phyloP scores from a whole-genome alignment of 2,888 invertebrate species.

The Hirtodrosophila trivittata region DNA sequence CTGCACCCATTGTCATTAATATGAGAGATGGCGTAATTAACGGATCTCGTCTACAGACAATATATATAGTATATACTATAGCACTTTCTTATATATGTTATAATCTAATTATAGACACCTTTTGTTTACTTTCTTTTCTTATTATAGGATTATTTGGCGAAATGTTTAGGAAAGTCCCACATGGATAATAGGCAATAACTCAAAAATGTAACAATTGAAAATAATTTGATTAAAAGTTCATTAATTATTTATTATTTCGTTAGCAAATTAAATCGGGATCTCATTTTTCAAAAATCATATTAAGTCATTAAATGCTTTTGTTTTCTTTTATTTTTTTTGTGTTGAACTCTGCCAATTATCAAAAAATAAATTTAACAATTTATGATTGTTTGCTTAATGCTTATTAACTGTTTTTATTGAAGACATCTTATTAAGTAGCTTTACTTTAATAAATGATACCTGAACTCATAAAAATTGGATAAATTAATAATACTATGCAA shows the following conservation, averaged over 20 bases:
- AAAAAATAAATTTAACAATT: neutral
- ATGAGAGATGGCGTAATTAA: constrained; percentile 19
- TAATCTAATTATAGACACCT: neutral
- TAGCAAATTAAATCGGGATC: neutral
- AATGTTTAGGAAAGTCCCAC: neutral
- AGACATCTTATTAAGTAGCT: neutral
- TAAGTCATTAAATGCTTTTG: neutral
- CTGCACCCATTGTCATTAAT: constrained; percentile 23
- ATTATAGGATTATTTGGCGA: neutral
- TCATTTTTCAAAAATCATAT: neutral
- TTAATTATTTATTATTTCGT: no score
- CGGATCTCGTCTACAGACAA: neutral
- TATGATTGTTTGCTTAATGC: neutral
- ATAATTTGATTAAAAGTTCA: no score
- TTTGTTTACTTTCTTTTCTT: neutral
- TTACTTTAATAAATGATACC: no score
- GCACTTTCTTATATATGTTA: neutral
- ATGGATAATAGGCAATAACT: neutral
- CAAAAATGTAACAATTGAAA: no score
- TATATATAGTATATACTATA: no score
- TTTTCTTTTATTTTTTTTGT: neutral
- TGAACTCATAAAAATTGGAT: neutral
- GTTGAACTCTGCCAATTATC: neutral
- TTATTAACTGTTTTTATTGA: neutral
- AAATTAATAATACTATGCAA: neutral